Conservation (phyloP, 2,113 vertebrate species). For the Oryzias javanicus region DNA sequence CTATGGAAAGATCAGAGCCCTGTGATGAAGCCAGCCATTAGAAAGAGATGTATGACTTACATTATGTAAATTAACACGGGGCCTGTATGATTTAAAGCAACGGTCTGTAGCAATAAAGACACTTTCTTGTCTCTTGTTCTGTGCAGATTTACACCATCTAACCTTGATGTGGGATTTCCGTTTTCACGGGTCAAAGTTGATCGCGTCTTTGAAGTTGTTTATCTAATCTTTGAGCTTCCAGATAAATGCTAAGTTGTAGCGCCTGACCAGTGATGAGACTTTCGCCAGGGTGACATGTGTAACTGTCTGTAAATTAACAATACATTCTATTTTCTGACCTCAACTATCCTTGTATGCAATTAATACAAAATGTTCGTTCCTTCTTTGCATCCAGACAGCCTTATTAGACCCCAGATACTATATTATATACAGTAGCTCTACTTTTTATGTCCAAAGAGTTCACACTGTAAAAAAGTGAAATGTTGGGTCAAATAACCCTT, state of each 20-base stretch:
- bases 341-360: background rate
- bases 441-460: conserved; percentile 9
- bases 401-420: conserved; percentile 9
- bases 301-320: conserved; percentile 20
- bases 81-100: background rate
- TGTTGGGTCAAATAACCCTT: no score
- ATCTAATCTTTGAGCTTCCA: conserved; percentile 18
- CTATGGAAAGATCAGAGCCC: background rate
- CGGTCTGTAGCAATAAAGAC: background rate
- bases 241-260: conserved; percentile 16
- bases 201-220: conserved; percentile 21
- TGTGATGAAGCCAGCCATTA: background rate
- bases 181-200: conserved; percentile 17
- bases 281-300: conserved; percentile 26
- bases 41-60: background rate
- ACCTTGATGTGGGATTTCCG: conserved; percentile 20
- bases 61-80: conserved; percentile 2
- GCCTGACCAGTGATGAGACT: conserved; percentile 20
- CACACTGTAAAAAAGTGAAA: no score
- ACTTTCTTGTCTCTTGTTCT: background rate
- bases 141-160: conserved; percentile 20
- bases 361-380: background rate
- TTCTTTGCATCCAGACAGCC: conserved; percentile 6
- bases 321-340: conserved; percentile 10
- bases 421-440: conserved; percentile 9